Evolutionary conservation across 1,140 invertebrate genomes (phyloP).

Genomic region (Thaumatotibia leucotreta): DNA sequence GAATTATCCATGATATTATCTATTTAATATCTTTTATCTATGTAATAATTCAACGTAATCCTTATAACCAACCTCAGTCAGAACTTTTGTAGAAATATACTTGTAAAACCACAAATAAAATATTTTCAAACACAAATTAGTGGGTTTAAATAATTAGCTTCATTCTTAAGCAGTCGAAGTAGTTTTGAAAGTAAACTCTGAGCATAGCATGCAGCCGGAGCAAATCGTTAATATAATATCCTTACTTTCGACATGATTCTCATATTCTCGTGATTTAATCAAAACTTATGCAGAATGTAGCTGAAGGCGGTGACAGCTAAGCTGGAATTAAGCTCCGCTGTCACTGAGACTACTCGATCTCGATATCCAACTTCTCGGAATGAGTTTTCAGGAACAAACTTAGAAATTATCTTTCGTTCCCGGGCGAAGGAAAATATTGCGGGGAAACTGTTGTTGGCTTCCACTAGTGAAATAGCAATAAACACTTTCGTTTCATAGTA

Average conservation of each 20-base stretch:
- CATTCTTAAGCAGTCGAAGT: too few relatives aligned
- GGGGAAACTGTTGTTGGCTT: conserved; percentile 4
- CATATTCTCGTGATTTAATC: background rate
- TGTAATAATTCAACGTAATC: too few relatives aligned
- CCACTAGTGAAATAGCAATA: background rate
- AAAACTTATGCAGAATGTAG: background rate
- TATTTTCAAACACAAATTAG: too few relatives aligned
- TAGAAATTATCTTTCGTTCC: conserved; percentile 12
- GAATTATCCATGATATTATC: too few relatives aligned
- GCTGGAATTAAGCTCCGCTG: conserved; percentile 2
- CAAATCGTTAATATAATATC: background rate
- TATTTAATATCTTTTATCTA: too few relatives aligned
- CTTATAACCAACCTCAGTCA: too few relatives aligned
- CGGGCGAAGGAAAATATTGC: background rate
- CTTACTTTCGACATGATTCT: background rate
- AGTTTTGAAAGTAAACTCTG: too few relatives aligned
- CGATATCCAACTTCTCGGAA: conserved; percentile 1
- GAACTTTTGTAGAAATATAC: too few relatives aligned
- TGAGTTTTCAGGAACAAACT: conserved; percentile 12
- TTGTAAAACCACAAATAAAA: too few relatives aligned
- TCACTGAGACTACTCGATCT: background rate
- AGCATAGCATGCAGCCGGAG: background rate
- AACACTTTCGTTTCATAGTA: background rate
- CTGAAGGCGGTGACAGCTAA: background rate
- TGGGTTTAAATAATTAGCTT: too few relatives aligned